Base-by-base conservation (phyloP, 2,888 invertebrate species). In the Callimorpha dominula region DNA sequence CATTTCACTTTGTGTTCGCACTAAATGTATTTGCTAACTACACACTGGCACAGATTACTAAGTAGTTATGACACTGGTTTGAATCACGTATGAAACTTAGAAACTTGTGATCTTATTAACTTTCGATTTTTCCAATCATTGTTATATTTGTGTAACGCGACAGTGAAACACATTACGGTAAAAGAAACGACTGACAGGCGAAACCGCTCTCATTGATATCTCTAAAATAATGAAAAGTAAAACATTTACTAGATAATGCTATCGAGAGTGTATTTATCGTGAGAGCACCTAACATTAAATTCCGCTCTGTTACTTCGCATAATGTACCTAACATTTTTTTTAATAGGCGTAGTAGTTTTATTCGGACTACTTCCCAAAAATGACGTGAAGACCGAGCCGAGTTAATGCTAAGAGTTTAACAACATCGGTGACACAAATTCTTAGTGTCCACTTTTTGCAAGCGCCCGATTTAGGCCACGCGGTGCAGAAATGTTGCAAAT, bases 361-460 rank as follows among this genome's bases (percentile, higher is more conserved):
- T 73, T 73, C 65, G 65, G 68, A 74, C 74, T 73, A 72, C 70
- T 66, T 65, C 69, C 71, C 62, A 75, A 80, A 75, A 74, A 72
- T 63, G 42, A 70, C 40, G 50, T 42, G 20, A 62, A 60, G 68
- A 77, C 73, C 72, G 76, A 72, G 65, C 71, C 71, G 79, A 78
- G 77, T 79, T 73, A 81, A 72, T 46, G 71, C 66, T 65, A 73
- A 50, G 62, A 77, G 70, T 57, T 63, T 79, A 76, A 78, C 64
- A 72, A 73, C 72, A 69, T 11, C 60, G 49, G 73, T 76, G 80
- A 77, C 78, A 82, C 74, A 80, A 69, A 82, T 83, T 73, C 74
- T 66, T 76, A 50, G 72, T 12, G 74, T 62, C 74, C 54, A 79
- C 72, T 82, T 84, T 81, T 83, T 82, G 75, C 73, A 65, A 70